Conservation (phyloP, 2,113 vertebrate species). For the Speoplatyrhinus poulsoni region DNA sequence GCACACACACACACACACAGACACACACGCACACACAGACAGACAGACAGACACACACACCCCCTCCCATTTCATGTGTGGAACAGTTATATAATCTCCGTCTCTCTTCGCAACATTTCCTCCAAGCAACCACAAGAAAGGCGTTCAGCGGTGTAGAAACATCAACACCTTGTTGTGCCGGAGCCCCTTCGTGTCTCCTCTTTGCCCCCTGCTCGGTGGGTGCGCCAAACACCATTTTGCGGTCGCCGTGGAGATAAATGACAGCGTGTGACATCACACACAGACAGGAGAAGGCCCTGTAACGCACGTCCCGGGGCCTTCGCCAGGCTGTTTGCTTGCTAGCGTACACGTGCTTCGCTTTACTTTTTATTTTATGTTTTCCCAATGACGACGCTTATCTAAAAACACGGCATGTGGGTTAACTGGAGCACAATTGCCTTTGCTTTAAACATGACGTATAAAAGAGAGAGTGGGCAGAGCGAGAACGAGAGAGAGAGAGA, state of each 20-base stretch:
- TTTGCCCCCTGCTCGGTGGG: no score
- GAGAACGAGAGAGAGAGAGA: slow-evolving; percentile 13
- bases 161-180: no score
- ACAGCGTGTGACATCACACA: slow-evolving; percentile 27
- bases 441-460: slow-evolving; percentile 70
- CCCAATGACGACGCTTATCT: slow-evolving; percentile 66
- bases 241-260: neutral
- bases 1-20: no score
- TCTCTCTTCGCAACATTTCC: no score
- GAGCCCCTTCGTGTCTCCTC: no score
- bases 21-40: no score
- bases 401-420: slow-evolving; percentile 76
- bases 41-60: no score
- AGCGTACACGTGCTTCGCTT: slow-evolving; percentile 18
- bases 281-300: slow-evolving; percentile 4
- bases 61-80: no score
- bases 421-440: slow-evolving; percentile 76
- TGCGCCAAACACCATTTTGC: no score
- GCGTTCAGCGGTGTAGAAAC: no score
- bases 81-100: no score
- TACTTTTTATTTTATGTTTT: slow-evolving; percentile 19
- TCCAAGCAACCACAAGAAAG: no score
- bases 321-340: slow-evolving; percentile 58
- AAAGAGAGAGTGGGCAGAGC: slow-evolving; percentile 13
- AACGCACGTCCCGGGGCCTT: slow-evolving; percentile 33